Base-by-base conservation (phyloP, 2,888 invertebrate genomes). In the Eulithis prunata region DNA sequence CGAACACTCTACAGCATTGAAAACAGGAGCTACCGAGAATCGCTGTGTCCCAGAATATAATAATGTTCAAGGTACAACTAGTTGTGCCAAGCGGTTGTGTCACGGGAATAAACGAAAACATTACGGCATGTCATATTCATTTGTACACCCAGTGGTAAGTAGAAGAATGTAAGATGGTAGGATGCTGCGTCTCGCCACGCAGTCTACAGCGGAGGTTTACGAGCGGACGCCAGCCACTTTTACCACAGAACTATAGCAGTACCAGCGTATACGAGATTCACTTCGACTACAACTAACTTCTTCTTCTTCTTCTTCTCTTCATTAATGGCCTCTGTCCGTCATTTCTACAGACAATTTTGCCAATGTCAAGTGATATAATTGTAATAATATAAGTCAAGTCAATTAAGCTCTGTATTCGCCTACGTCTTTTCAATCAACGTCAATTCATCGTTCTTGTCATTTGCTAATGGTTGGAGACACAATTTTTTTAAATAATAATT, bases 151-250 rank as follows among this genome's bases (percentile, higher is more conserved):
- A 38, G 45, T 21, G 49, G 45, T 64, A 57, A 57, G 32, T 58
- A 60, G 74, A 75, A 76, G 72, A 80, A 78, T 76, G 79, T 76
- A 71, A 73, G 74, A 72, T 68, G 70, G 79, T 73, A 78, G 73
- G 69, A 74, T 75, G 77, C 76, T 79, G 79, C 82, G 87, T 84
- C 90, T 87, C 92, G 92, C 92, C 93, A 92, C 91, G 92, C 93
- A 90, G 93, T 93, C 92, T 93, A 87, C 91, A 82, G 71, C 84
- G 87, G 83, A 83, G 85, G 81, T 91, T 92, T 91, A 92, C 89
- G 91, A 91, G 75, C 90, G 81, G 78, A 79, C 86, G 86, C 88
- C 87, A 87, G 90, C 90, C 89, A 88, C 89, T 89, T 93, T 92
- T 56, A 8, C 28, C 62, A 66, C 62, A 56, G 66, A 55, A 7